These are phyloP conservation scores for Candoia aspera DNA, from an alignment of 2,113 vertebrate species.

Conservation along the genomic window DNA sequence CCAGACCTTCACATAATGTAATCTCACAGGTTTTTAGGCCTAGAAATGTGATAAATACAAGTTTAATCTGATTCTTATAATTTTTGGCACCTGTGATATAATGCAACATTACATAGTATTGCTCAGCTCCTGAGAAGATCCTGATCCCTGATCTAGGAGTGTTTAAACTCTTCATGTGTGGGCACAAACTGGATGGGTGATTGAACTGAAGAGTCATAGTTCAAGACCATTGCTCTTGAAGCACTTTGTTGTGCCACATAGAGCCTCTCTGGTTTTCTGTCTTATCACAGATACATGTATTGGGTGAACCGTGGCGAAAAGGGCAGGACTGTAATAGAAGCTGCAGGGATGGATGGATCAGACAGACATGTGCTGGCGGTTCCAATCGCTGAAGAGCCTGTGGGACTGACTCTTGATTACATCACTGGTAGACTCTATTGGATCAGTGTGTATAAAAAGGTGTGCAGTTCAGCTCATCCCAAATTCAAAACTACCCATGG, in stretches of 20 bases:
- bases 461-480: conserved; percentile 35
- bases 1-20: neutral
- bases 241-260: no score
- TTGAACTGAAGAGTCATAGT: neutral
- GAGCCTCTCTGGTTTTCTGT: neutral
- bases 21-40: neutral
- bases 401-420: conserved; percentile 80
- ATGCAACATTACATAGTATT: neutral
- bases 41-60: neutral
- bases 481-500: neutral
- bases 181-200: neutral
- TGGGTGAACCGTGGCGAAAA: conserved; percentile 82
- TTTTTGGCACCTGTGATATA: neutral
- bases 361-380: conserved; percentile 70
- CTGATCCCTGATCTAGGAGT: neutral
- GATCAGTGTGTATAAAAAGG: conserved; percentile 87
- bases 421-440: conserved; percentile 83
- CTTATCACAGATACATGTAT: conserved; percentile 78
- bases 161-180: neutral
- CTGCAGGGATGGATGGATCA: conserved; percentile 87
- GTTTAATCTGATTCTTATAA: neutral
- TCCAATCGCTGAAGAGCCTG: conserved; percentile 78
- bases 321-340: conserved; percentile 76
- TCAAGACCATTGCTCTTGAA: neutral
- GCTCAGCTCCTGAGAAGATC: neutral